These are phyloP conservation scores for Anolis carolinensis DNA, from an alignment of 2,113 vertebrate genomes.

Conservation along the genomic window DNA sequence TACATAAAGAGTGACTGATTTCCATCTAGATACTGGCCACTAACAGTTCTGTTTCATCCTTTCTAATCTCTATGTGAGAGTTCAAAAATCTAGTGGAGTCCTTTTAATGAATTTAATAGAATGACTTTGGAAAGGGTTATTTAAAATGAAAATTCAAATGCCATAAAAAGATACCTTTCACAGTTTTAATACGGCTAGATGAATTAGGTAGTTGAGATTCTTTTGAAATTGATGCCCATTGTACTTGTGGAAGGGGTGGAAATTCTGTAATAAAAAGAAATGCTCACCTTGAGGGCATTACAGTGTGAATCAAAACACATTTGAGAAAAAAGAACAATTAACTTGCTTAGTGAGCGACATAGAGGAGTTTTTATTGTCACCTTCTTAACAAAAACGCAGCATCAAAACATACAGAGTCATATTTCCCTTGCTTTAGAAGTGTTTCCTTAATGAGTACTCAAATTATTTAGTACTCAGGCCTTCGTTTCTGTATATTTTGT, in stretches of 20 bases:
- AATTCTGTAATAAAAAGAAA: background rate
- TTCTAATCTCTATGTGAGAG: background rate
- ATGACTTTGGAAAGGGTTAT: conserved; percentile 33
- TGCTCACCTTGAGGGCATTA: conserved; percentile 8
- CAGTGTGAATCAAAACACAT: conserved; percentile 10
- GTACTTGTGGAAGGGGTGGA: background rate
- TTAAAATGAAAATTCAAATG: conserved; percentile 35
- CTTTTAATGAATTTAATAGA: conserved; percentile 53
- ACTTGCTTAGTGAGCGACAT: background rate
- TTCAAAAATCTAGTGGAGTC: conserved; percentile 38
- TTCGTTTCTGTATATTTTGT: background rate
- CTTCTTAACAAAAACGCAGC: background rate
- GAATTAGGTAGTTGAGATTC: background rate
- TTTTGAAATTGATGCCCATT: conserved; percentile 27
- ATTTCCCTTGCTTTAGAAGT: background rate
- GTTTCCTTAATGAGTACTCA: background rate
- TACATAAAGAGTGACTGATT: background rate
- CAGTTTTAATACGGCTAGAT: conserved; percentile 2
- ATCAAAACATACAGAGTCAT: background rate
- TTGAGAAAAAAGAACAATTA: background rate
- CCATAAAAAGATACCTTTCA: background rate
- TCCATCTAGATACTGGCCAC: background rate
- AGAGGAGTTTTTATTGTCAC: background rate
- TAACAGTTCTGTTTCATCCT: background rate
- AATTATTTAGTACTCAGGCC: background rate